phyloP scores from a whole-genome alignment of 2,113 vertebrate species.

The Camelus bactrianus region DNA sequence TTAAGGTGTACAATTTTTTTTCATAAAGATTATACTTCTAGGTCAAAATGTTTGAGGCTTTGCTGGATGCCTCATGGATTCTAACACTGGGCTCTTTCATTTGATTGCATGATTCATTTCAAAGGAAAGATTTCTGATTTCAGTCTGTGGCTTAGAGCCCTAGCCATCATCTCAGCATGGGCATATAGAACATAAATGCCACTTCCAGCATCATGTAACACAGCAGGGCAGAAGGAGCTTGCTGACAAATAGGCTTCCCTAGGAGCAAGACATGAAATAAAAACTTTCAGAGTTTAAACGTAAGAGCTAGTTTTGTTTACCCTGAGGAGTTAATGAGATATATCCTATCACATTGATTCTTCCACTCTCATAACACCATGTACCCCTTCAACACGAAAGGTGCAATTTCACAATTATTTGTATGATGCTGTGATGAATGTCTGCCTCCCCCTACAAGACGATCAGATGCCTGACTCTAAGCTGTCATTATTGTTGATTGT shows the following conservation, averaged over 20 bases:
- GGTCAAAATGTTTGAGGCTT: conserved; percentile 7
- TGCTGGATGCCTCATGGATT: conserved; percentile 57
- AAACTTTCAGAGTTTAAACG: background rate
- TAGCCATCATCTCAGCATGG: conserved; percentile 33
- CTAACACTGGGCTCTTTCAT: conserved; percentile 61
- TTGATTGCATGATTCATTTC: conserved; percentile 41
- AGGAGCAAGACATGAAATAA: background rate
- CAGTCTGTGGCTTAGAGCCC: conserved; percentile 58
- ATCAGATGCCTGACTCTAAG: background rate
- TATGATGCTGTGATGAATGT: background rate
- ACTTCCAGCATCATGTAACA: background rate
- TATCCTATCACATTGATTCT: background rate
- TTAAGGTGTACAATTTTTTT: background rate
- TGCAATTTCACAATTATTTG: conserved; percentile 44
- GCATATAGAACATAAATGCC: conserved; percentile 31
- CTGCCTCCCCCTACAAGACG: background rate
- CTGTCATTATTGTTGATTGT: background rate
- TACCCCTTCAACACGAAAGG: background rate
- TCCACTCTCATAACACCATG: background rate
- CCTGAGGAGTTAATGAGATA: background rate
- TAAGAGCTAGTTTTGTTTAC: background rate
- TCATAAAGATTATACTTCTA: conserved; percentile 18
- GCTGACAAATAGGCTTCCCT: background rate
- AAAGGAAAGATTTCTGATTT: conserved; percentile 72
- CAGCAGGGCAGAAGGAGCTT: background rate